phyloP scores from a whole-genome alignment of 1,140 invertebrate genomes.

The Bombus confusus region DNA sequence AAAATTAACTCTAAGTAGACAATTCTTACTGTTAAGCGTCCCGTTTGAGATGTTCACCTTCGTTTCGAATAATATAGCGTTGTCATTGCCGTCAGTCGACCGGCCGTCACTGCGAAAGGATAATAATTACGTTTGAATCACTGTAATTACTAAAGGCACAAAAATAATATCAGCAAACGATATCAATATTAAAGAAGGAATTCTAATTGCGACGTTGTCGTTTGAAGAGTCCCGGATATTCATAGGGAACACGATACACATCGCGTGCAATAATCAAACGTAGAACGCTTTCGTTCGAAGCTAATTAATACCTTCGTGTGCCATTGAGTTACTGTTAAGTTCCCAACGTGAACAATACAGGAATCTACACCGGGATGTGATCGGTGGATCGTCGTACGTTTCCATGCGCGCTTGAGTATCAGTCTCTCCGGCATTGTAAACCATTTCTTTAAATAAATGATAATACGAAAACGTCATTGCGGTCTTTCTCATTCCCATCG shows the following conservation, averaged over 20 bases:
- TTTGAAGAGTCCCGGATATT: not conserved
- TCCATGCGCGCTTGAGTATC: constrained; percentile 31
- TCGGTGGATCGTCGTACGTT: constrained; percentile 5
- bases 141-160: not conserved
- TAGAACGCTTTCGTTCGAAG: constrained; percentile 44
- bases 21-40: constrained; percentile 67
- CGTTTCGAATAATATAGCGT: not conserved
- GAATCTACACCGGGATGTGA: constrained; percentile 14
- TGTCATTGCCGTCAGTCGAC: not conserved
- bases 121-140: constrained; percentile 6
- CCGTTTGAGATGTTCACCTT: constrained; percentile 47
- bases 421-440: constrained; percentile 56
- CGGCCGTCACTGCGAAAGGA: not conserved
- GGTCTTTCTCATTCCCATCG: constrained; percentile 45
- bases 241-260: not conserved
- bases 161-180: not conserved
- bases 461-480: constrained; percentile 47
- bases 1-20: constrained; percentile 66
- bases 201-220: not conserved
- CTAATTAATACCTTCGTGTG: constrained; percentile 49
- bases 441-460: constrained; percentile 60
- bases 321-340: constrained; percentile 53
- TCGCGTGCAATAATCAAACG: constrained; percentile 45
- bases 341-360: constrained; percentile 33
- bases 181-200: not conserved